These are phyloP conservation scores for Macropodus opercularis DNA, from an alignment of 2,797 vertebrate genomes.

Conservation along the genomic window DNA sequence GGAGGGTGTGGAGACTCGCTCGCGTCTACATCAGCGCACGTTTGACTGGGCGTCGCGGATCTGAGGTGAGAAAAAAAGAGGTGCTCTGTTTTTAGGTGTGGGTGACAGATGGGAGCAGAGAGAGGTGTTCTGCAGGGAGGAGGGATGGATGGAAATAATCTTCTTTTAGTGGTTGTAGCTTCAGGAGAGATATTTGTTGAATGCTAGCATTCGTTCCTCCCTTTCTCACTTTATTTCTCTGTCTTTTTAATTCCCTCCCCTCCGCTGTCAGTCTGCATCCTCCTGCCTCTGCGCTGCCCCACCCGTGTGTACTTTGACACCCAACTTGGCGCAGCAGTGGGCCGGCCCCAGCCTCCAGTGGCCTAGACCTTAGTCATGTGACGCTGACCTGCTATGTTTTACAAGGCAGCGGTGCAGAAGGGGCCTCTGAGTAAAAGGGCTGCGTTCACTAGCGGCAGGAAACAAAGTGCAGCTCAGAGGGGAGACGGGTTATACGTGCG, in stretches of 20 bases:
- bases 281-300: slow-evolving; percentile 44
- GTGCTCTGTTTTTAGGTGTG: slow-evolving; percentile 46
- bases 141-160: slow-evolving; percentile 48
- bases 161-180: slow-evolving; percentile 52
- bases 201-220: slow-evolving; percentile 32
- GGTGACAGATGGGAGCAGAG: slow-evolving; percentile 50
- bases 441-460: slow-evolving; percentile 70
- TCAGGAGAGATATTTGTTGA: slow-evolving; percentile 40
- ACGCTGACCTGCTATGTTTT: slow-evolving; percentile 77
- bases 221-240: slow-evolving; percentile 22
- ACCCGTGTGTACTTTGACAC: slow-evolving; percentile 72
- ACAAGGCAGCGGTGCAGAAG: slow-evolving; percentile 69
- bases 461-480: slow-evolving; percentile 57
- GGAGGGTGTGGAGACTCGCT: slow-evolving; percentile 21
- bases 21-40: slow-evolving; percentile 37
- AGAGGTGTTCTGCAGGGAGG: slow-evolving; percentile 42
- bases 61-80: slow-evolving; percentile 47
- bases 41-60: slow-evolving; percentile 53
- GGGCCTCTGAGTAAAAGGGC: slow-evolving; percentile 67
- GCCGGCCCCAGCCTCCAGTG: slow-evolving; percentile 39
- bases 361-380: slow-evolving; percentile 76
- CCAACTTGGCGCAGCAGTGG: slow-evolving; percentile 40
- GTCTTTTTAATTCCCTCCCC: slow-evolving; percentile 11
- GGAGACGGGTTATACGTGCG: slow-evolving; percentile 34
- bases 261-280: slow-evolving; percentile 29